These are phyloP conservation scores for Odobenus rosmarus DNA, from an alignment of 2,113 vertebrate species.

Conservation along the genomic window DNA sequence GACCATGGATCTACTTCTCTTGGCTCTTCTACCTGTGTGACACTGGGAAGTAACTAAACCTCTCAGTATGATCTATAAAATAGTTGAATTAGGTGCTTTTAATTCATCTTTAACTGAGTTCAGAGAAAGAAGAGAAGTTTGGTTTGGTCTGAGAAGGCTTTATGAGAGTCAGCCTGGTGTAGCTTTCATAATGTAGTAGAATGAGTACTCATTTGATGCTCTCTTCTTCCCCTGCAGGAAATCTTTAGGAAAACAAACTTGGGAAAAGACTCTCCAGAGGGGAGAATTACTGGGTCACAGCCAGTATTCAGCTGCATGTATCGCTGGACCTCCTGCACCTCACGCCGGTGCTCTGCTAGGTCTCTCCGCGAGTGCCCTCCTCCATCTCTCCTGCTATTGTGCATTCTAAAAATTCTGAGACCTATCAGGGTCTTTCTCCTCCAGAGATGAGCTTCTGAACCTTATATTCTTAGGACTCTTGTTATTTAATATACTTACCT, in stretches of 20 bases:
- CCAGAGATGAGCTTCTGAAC: not conserved
- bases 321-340: accelerated
- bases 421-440: not conserved
- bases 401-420: not conserved
- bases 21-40: not conserved
- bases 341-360: accelerated
- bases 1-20: not conserved
- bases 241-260: not conserved
- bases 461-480: not conserved
- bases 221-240: not conserved
- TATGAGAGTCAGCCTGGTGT: not conserved
- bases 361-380: not conserved
- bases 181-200: not conserved
- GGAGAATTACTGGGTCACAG: not conserved
- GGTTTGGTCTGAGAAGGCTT: not conserved
- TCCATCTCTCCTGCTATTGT: not conserved
- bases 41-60: not conserved
- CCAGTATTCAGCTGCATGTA: accelerated
- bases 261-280: not conserved
- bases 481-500: not conserved
- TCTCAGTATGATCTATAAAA: not conserved
- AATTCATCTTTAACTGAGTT: not conserved
- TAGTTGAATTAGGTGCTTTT: not conserved
- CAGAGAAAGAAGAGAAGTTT: not conserved
- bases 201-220: not conserved